Conservation (phyloP, 2,113 vertebrate genomes). For the Dipodomys merriami region DNA sequence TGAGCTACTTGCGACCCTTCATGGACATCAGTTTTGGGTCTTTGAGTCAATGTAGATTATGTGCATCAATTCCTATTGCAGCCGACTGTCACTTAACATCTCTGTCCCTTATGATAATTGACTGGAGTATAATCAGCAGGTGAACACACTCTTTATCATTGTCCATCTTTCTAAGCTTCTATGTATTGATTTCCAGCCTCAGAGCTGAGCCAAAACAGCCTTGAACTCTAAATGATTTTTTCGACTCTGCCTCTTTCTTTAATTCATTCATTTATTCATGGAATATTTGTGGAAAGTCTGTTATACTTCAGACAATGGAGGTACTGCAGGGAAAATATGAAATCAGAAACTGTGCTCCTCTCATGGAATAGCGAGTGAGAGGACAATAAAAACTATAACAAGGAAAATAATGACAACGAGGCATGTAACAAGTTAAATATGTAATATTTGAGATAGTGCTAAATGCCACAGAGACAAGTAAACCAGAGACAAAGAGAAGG, state of each 20-base stretch:
- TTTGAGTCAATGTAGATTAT: constrained; percentile 57
- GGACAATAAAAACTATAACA: background rate
- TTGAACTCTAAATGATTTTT: constrained; percentile 63
- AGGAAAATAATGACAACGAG: background rate
- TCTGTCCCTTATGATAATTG: constrained; percentile 61
- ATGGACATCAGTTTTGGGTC: constrained; percentile 53
- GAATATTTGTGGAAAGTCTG: constrained; percentile 34
- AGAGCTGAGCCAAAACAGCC: constrained; percentile 27
- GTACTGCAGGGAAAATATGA: background rate
- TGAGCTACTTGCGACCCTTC: background rate
- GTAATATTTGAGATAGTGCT: background rate
- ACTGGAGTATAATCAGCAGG: constrained; percentile 64
- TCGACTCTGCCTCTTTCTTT: constrained; percentile 22
- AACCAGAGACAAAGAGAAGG: background rate
- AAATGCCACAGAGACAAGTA: background rate
- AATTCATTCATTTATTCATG: constrained; percentile 56
- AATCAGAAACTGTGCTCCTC: background rate
- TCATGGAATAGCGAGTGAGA: background rate
- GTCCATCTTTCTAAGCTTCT: constrained; percentile 65
- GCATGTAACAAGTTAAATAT: background rate
- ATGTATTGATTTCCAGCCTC: constrained; percentile 65
- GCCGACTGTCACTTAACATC: constrained; percentile 47
- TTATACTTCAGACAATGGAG: background rate
- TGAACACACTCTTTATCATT: constrained; percentile 52
- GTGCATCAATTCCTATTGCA: constrained; percentile 53